Base-by-base conservation (phyloP, 2,797 vertebrate genomes). In the Sebastes glaucus region DNA sequence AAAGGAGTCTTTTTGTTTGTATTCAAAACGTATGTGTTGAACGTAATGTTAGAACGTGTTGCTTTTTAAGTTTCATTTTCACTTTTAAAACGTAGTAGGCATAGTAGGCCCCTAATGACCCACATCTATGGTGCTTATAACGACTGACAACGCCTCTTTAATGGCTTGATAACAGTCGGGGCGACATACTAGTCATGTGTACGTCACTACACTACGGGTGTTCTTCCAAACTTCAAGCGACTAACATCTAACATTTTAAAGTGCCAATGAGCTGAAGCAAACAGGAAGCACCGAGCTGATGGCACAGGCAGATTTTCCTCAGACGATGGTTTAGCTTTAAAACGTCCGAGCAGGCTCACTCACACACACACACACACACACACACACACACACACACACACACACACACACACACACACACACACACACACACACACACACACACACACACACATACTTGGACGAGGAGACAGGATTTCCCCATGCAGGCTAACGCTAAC, bases 181-280 rank as follows among this genome's bases (percentile, higher is more conserved):
- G 42, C 16, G 42, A 80, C 85, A 71, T 52, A 49, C 78, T 73
- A 63, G 71, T 77, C 68, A 68, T 11, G 62, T 84, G 77, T 68
- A 42, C 13, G 13, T 42, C 38, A 77, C 55, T 64, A 86, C 74
- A 81, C 38, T n/a, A 66, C 3, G 4, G 28, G 28, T 64, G 69
- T 74, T 75, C 71, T 56, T 81, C 60, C 20, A 72, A 69, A 78
- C 70, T 57, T 76, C 32, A 55, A 67, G 42, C 11, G 1, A 86
- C 77, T 83, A 81, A 88, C 79, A 69, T 80, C 77, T 74, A 87
- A 78, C 66, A 35, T 71, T 92, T 90, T 95, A 96, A 95, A 95
- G 95, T 96, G 94, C 94, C 83, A 68, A 86, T 81, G 83, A 94
- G 86, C 83, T 90, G 87, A 92, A 91, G 90, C 88, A 77, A 84